A percentile compares a stretch with the other conserved stretches of the same genome.
phyloP scores from a whole-genome alignment of 1,140 invertebrate species.

The Drosophila malerkotliana region DNA sequence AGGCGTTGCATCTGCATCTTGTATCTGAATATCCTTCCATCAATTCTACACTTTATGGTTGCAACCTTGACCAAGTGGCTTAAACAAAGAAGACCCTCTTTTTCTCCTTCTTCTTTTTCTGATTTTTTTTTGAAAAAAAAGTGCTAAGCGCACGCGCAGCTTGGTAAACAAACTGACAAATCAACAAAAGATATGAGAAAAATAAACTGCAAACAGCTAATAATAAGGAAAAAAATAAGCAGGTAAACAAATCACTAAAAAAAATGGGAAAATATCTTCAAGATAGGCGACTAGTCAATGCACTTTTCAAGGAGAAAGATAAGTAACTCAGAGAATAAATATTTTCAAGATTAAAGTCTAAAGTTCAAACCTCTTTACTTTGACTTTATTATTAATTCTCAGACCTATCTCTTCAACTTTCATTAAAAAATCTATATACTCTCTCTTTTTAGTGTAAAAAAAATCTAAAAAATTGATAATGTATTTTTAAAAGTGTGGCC shows the following conservation, averaged over 20 bases:
- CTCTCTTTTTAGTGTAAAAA: not conserved
- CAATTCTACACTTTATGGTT: constrained; percentile 43
- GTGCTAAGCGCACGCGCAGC: constrained; percentile 47
- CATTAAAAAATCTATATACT: not conserved
- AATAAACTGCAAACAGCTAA: constrained; percentile 1
- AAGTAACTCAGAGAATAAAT: no score
- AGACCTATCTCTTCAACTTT: no score
- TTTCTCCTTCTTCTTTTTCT: constrained; percentile 2
- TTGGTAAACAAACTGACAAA: constrained; percentile 18
- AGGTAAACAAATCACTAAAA: constrained; percentile 1
- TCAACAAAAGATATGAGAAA: constrained; percentile 3
- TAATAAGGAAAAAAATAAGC: constrained; percentile 2
- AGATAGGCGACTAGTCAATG: not conserved
- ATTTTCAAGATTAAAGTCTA: no score
- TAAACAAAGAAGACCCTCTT: constrained; percentile 6
- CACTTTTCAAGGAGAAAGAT: not conserved
- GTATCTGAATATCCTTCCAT: not conserved
- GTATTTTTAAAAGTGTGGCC: constrained; percentile 26
- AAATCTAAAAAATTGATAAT: not conserved
- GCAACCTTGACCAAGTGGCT: constrained; percentile 45
- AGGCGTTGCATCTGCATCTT: constrained; percentile 19
- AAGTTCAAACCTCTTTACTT: no score
- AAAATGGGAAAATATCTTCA: not conserved
- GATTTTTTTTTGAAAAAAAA: constrained; percentile 9
- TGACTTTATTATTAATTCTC: no score